Evolutionary conservation across 1,140 invertebrate genomes (phyloP).

Genomic region (Pogonomyrmex barbatus): DNA sequence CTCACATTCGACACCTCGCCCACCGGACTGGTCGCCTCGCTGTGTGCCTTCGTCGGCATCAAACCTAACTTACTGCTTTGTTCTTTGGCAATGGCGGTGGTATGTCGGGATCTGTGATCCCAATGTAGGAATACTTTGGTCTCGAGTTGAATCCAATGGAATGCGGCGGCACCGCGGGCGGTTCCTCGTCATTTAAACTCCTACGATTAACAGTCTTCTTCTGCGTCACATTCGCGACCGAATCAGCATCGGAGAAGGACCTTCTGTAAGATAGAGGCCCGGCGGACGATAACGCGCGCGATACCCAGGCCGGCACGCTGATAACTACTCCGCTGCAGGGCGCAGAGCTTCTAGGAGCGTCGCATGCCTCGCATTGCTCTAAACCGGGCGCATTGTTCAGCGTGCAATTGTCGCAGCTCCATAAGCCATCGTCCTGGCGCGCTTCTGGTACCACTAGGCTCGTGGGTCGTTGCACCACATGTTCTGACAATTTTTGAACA

Average conservation of each 20-base stretch:
- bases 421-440: slow-evolving; percentile 82
- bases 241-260: slow-evolving; percentile 88
- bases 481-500: slow-evolving; percentile 81
- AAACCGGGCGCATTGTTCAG: slow-evolving; percentile 86
- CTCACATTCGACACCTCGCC: slow-evolving; percentile 76
- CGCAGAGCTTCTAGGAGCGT: slow-evolving; percentile 87
- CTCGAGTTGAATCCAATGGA: slow-evolving; percentile 83
- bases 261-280: slow-evolving; percentile 88
- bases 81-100: slow-evolving; percentile 84
- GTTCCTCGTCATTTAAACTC: slow-evolving; percentile 88
- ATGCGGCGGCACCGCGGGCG: slow-evolving; percentile 85
- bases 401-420: slow-evolving; percentile 88
- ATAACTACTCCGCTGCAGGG: slow-evolving; percentile 86
- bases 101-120: slow-evolving; percentile 86
- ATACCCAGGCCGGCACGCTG: slow-evolving; percentile 86
- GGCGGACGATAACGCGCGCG: slow-evolving; percentile 84
- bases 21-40: slow-evolving; percentile 83
- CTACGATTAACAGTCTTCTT: slow-evolving; percentile 85
- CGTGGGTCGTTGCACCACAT: slow-evolving; percentile 80
- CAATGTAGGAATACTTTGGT: slow-evolving; percentile 88
- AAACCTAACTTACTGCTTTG: slow-evolving; percentile 80
- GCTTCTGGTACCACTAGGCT: slow-evolving; percentile 82
- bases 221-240: slow-evolving; percentile 80
- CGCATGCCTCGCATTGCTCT: slow-evolving; percentile 89
- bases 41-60: slow-evolving; percentile 81